Evolutionary conservation across 2,888 invertebrate species (phyloP).

Genomic region (Conistra vaccinii): DNA sequence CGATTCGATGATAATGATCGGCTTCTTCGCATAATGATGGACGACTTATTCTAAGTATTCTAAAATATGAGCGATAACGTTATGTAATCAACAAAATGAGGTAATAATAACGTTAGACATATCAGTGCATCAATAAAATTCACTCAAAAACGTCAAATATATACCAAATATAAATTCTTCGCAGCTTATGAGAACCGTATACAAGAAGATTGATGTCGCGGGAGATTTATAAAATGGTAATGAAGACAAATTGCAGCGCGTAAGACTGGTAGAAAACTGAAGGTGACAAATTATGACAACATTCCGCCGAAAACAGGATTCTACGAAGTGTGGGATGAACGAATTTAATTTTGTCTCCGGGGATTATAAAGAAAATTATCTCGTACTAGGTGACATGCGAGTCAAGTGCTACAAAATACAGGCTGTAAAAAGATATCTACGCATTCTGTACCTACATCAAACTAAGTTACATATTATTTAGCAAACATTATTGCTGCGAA

Average conservation of each 20-base stretch:
- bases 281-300: slow-evolving; percentile 53
- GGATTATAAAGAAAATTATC: not conserved
- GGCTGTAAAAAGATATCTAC: not conserved
- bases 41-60: not conserved
- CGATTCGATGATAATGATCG: not conserved
- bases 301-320: slow-evolving; percentile 30
- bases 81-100: not conserved
- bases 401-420: not conserved
- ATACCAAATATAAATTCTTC: slow-evolving; percentile 21
- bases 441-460: not conserved
- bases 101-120: not conserved
- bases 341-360: slow-evolving; percentile 17
- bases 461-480: not conserved
- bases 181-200: slow-evolving; percentile 36
- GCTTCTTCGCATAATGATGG: not conserved
- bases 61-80: not conserved
- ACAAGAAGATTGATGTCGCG: slow-evolving; percentile 59
- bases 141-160: slow-evolving; percentile 17
- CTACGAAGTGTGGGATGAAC: slow-evolving; percentile 22
- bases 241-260: slow-evolving; percentile 60
- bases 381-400: not conserved
- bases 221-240: slow-evolving; percentile 56
- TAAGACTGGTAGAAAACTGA: slow-evolving; percentile 45
- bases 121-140: slow-evolving; percentile 14
- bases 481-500: not conserved